phyloP scores from a whole-genome alignment of 2,797 vertebrate genomes.

The Anguilla marmorata region DNA sequence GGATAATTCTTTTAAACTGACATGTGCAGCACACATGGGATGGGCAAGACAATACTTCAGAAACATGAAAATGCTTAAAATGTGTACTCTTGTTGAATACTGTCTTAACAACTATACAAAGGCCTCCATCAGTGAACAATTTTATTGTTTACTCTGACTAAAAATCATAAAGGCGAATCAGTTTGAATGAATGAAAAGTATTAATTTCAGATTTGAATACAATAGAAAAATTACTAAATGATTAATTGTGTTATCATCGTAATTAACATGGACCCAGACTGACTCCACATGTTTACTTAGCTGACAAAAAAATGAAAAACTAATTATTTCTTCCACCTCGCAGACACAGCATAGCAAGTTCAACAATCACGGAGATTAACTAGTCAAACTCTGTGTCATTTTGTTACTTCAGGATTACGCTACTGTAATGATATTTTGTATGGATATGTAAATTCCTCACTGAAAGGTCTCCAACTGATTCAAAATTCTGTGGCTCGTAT shows the following conservation, averaged over 20 bases:
- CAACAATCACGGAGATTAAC: background rate
- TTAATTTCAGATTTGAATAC: background rate
- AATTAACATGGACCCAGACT: background rate
- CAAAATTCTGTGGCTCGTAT: background rate
- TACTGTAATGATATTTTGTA: background rate
- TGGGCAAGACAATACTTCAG: background rate
- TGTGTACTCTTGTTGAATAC: background rate
- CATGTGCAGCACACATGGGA: background rate
- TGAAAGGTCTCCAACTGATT: background rate
- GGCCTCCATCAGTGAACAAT: background rate
- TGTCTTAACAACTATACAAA: background rate
- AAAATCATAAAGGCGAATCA: background rate
- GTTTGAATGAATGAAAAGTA: background rate
- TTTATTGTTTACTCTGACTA: background rate
- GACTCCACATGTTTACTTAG: background rate
- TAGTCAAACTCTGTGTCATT: background rate
- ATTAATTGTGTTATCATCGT: background rate
- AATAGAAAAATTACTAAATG: background rate
- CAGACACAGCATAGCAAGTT: background rate
- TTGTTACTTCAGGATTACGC: background rate
- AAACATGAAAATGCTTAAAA: background rate
- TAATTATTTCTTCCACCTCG: background rate
- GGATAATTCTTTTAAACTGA: slow-evolving; percentile 19
- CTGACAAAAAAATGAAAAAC: background rate
- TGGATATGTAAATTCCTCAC: background rate